These are phyloP conservation scores for Coptodon rendalli DNA, from an alignment of 2,113 vertebrate species.

Conservation along the genomic window DNA sequence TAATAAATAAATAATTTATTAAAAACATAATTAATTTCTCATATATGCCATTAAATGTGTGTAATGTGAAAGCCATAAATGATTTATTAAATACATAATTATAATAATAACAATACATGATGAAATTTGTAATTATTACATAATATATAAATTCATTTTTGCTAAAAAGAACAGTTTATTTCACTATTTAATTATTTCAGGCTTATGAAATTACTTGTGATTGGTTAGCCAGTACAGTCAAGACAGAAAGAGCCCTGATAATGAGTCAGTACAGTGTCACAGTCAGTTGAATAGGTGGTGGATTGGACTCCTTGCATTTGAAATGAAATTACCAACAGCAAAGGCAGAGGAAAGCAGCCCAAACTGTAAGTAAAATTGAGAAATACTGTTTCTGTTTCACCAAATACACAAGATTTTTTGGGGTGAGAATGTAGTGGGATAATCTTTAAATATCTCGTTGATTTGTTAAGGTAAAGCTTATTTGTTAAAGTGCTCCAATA, in stretches of 20 bases:
- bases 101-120: background rate
- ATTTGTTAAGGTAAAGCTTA: background rate
- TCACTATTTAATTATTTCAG: background rate
- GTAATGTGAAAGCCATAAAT: background rate
- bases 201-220: rapidly evolving
- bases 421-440: background rate
- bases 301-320: background rate
- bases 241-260: background rate
- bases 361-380: rapidly evolving
- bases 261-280: background rate
- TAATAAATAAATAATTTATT: rapidly evolving
- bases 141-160: background rate
- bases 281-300: rapidly evolving
- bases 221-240: background rate
- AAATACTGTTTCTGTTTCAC: background rate
- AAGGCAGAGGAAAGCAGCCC: background rate
- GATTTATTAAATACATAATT: rapidly evolving
- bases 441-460: background rate
- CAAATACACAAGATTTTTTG: rapidly evolving
- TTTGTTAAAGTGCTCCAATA: background rate
- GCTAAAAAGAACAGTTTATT: background rate
- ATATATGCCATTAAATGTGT: background rate
- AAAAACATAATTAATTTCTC: background rate
- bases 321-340: background rate
- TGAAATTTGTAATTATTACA: background rate